phyloP scores from a whole-genome alignment of 2,797 vertebrate species.

The Gouania willdenowi region DNA sequence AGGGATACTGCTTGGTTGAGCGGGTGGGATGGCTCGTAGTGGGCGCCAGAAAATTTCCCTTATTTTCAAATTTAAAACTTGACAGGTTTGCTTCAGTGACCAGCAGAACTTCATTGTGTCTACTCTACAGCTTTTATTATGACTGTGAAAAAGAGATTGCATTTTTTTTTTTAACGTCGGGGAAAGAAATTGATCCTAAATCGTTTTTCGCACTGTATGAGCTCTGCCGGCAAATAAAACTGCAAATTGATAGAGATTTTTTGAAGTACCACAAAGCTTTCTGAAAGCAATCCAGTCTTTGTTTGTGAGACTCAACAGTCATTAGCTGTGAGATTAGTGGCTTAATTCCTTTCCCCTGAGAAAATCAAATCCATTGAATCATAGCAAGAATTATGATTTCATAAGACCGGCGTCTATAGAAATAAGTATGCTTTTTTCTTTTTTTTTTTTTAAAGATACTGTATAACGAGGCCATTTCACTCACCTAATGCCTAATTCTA shows the following conservation, averaged over 20 bases:
- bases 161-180: background rate
- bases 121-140: background rate
- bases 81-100: too few relatives aligned
- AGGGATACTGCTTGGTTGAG: too few relatives aligned
- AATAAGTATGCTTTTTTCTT: too few relatives aligned
- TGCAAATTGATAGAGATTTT: conserved; percentile 27
- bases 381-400: too few relatives aligned
- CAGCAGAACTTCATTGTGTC: background rate
- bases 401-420: too few relatives aligned
- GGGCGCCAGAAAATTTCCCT: too few relatives aligned
- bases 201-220: background rate
- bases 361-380: conserved; percentile 45
- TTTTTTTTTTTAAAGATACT: too few relatives aligned
- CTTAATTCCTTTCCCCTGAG: conserved; percentile 26
- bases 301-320: conserved; percentile 12
- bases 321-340: conserved; percentile 39
- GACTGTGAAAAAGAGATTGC: background rate
- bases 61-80: too few relatives aligned
- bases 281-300: conserved; percentile 24
- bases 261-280: conserved; percentile 19
- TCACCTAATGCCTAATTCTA: too few relatives aligned
- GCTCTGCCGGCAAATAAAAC: conserved; percentile 7
- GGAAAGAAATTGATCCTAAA: background rate
- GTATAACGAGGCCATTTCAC: too few relatives aligned
- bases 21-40: too few relatives aligned